These are phyloP conservation scores for Mormyrops boulengeri DNA, from an alignment of 2,797 vertebrate species.

Conservation along the genomic window DNA sequence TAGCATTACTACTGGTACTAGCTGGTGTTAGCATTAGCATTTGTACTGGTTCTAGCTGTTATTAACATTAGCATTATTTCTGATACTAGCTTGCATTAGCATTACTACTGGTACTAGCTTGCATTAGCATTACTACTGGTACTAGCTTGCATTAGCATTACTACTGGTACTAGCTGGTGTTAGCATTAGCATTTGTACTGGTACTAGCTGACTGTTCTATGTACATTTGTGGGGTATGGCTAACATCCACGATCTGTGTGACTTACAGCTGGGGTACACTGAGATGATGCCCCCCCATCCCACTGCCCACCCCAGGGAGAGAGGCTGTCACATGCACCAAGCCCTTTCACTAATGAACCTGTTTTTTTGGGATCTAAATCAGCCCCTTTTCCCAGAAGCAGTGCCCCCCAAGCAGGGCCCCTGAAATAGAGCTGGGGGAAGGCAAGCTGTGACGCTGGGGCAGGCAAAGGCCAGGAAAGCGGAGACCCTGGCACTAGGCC, in stretches of 20 bases:
- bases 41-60: not conserved
- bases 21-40: too few species aligned
- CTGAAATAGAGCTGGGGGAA: not conserved
- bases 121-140: not conserved
- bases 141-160: too few species aligned
- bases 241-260: not conserved
- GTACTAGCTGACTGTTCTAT: not conserved
- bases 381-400: not conserved
- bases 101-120: not conserved
- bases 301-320: not conserved
- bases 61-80: not conserved
- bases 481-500: not conserved
- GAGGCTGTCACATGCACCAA: not conserved
- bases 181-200: not conserved
- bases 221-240: not conserved
- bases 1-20: too few species aligned
- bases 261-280: not conserved
- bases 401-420: not conserved
- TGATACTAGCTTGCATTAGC: not conserved
- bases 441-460: not conserved
- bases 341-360: not conserved
- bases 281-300: not conserved
- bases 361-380: not conserved
- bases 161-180: too few species aligned
- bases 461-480: not conserved